These are phyloP conservation scores for Eueides isabella DNA, from an alignment of 1,140 invertebrate genomes.

Conservation along the genomic window DNA sequence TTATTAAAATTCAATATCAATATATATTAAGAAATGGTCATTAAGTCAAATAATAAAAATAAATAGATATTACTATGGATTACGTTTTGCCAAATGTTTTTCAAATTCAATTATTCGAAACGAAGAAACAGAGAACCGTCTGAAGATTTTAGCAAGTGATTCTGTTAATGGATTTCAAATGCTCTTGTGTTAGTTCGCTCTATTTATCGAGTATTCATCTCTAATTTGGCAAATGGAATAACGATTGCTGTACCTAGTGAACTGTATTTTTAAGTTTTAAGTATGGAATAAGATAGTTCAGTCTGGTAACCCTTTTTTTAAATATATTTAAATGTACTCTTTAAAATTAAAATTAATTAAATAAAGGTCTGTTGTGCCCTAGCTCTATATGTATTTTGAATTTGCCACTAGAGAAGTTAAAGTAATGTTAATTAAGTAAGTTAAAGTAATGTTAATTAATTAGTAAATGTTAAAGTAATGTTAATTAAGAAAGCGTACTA, in stretches of 20 bases:
- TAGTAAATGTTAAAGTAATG: too few relatives aligned
- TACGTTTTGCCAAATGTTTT: not conserved
- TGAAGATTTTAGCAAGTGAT: conserved; percentile 24
- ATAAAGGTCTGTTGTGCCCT: too few relatives aligned
- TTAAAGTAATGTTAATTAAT: too few relatives aligned
- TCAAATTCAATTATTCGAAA: conserved; percentile 24
- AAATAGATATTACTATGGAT: not conserved
- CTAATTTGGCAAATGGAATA: not conserved
- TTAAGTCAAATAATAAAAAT: not conserved
- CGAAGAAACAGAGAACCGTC: conserved; percentile 9
- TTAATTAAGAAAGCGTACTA: too few relatives aligned
- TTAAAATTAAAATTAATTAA: too few relatives aligned
- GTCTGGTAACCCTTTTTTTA: too few relatives aligned
- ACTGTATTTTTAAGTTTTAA: not conserved
- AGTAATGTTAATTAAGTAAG: too few relatives aligned
- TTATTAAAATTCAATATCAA: too few relatives aligned
- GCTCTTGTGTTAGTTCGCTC: not conserved
- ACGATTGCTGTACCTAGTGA: not conserved
- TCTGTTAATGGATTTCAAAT: conserved; percentile 36
- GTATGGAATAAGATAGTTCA: not conserved
- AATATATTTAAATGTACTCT: too few relatives aligned
- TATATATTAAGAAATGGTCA: not conserved
- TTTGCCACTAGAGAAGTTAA: too few relatives aligned
- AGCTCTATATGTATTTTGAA: too few relatives aligned
- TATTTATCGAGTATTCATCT: not conserved